Evolutionary conservation across 2,888 invertebrate genomes (phyloP).

Genomic region (Emesis russula): DNA sequence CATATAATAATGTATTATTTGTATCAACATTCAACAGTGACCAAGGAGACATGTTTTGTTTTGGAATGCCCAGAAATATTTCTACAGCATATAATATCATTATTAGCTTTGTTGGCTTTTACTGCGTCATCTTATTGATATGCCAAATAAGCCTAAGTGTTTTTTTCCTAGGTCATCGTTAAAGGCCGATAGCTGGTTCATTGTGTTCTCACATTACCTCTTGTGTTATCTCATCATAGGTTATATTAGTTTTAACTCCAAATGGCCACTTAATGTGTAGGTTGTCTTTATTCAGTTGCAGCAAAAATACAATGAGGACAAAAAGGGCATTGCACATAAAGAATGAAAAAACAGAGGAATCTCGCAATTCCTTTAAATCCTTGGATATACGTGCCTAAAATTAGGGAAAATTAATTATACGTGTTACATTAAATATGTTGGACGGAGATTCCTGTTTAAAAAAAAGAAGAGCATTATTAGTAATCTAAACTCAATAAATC

Average conservation of each 20-base stretch:
- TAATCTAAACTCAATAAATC: no score
- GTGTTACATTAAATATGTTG: background rate
- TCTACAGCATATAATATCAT: background rate
- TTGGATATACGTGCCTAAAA: conserved; percentile 99
- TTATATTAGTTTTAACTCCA: conserved; percentile 99
- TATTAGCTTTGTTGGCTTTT: background rate
- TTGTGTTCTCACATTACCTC: conserved; percentile 98
- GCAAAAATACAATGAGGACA: conserved; percentile 99
- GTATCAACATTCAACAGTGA: conserved; percentile 96
- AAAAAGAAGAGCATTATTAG: no score
- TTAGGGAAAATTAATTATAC: conserved; percentile 91
- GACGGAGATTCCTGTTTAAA: background rate
- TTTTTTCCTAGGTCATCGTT: conserved; percentile 94
- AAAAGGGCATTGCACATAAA: conserved; percentile 99
- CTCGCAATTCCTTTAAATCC: conserved; percentile 99
- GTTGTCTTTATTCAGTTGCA: conserved; percentile 99
- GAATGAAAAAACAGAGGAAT: conserved; percentile 99
- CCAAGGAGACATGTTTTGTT: conserved; percentile 92
- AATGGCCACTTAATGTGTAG: conserved; percentile 99
- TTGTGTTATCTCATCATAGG: conserved; percentile 99
- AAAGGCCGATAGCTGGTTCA: conserved; percentile 93
- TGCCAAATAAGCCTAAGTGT: conserved; percentile 2
- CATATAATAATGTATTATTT: conserved; percentile 93
- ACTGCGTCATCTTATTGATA: background rate
- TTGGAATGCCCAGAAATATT: background rate